Evolutionary conservation across 2,888 invertebrate species (phyloP).

Genomic region (Lochmaea capreae): DNA sequence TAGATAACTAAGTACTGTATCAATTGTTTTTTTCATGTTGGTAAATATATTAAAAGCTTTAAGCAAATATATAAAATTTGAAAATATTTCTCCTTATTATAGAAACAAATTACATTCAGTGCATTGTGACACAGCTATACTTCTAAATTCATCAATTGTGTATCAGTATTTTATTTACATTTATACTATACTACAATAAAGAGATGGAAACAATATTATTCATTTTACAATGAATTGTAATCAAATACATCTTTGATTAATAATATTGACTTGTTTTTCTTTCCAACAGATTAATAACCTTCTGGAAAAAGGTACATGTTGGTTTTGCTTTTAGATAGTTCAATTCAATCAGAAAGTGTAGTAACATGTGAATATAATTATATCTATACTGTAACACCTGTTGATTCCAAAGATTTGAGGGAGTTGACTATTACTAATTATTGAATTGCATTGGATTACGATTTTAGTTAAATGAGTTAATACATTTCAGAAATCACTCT

Average conservation of each 20-base stretch:
- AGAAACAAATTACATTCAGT: conserved; percentile 8
- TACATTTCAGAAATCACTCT: conserved; percentile 23
- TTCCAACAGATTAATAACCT: conserved; percentile 30
- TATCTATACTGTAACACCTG: conserved; percentile 27
- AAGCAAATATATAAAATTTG: no score
- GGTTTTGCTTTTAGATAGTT: conserved; percentile 9
- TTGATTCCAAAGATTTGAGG: conserved; percentile 25
- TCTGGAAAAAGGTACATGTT: conserved; percentile 19
- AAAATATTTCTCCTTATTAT: background rate
- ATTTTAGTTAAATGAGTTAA: conserved; percentile 14
- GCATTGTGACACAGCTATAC: background rate
- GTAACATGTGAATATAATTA: conserved; percentile 5
- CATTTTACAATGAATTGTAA: conserved; percentile 3
- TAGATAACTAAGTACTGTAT: no score
- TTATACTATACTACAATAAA: conserved; percentile 17
- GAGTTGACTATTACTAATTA: background rate
- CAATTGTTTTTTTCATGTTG: no score
- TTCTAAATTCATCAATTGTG: background rate
- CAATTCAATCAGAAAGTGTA: background rate
- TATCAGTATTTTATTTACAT: conserved; percentile 14
- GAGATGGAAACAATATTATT: background rate
- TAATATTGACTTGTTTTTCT: conserved; percentile 12
- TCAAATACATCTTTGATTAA: conserved; percentile 18
- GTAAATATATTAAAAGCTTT: no score
- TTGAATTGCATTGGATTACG: background rate